Percentiles rank a stretch among this genome's conserved stretches.
phyloP scores from a whole-genome alignment of 2,113 vertebrate species.

The Lonchura striata region DNA sequence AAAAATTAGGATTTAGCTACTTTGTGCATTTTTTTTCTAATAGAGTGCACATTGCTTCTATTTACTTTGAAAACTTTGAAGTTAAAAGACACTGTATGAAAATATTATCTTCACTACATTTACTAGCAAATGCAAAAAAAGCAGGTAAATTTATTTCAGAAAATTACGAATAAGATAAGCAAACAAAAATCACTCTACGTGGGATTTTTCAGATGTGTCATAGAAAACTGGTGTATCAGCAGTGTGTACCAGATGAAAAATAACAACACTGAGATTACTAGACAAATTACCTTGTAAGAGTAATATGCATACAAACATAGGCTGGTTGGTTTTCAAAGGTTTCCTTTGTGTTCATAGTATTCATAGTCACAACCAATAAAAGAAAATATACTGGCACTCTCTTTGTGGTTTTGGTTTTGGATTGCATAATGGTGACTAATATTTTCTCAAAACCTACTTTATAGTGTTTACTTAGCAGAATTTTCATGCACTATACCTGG shows the following conservation, averaged over 20 bases:
- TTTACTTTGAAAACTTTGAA: background rate
- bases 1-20: slow-evolving; percentile 46
- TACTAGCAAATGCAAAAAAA: background rate
- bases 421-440: slow-evolving; percentile 55
- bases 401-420: slow-evolving; percentile 55
- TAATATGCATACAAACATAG: background rate
- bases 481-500: slow-evolving; percentile 53
- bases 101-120: background rate
- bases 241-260: slow-evolving; percentile 9
- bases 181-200: background rate
- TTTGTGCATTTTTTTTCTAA: slow-evolving; percentile 12
- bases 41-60: slow-evolving; percentile 27
- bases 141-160: background rate
- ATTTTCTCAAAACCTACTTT: slow-evolving; percentile 59
- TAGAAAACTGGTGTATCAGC: background rate
- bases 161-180: background rate
- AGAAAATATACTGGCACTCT: slow-evolving; percentile 51
- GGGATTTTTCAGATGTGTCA: background rate
- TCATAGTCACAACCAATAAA: slow-evolving; percentile 64
- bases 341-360: slow-evolving; percentile 48
- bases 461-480: slow-evolving; percentile 55
- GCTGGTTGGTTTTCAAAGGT: slow-evolving; percentile 58
- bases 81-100: background rate
- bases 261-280: slow-evolving; percentile 31
- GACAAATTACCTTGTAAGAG: slow-evolving; percentile 43